Conservation (phyloP, 2,888 invertebrate species). For the Apotomis turbidana region DNA sequence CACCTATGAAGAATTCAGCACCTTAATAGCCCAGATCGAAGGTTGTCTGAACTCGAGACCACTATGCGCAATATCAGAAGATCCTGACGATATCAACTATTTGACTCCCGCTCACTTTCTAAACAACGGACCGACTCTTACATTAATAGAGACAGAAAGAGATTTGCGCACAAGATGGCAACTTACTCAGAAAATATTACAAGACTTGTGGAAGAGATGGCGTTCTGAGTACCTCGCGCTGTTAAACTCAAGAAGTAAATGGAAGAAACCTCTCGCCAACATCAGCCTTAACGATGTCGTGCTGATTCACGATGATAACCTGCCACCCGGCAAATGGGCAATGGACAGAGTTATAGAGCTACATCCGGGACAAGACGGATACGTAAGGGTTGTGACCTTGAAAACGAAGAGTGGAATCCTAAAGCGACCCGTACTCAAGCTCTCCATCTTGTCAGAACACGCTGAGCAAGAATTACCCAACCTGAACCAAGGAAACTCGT, state of each 20-base stretch:
- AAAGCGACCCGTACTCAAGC: constrained; percentile 27
- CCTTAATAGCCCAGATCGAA: constrained; percentile 47
- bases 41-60: constrained; percentile 48
- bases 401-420: constrained; percentile 38
- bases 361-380: not conserved
- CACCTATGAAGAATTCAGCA: constrained; percentile 41
- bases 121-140: constrained; percentile 43
- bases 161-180: too few relatives aligned
- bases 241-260: constrained; percentile 32
- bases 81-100: constrained; percentile 45
- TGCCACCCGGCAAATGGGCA: constrained; percentile 42
- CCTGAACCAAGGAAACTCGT: too few relatives aligned
- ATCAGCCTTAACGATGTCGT: constrained; percentile 36
- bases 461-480: not conserved
- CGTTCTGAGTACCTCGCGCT: constrained; percentile 34
- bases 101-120: constrained; percentile 49
- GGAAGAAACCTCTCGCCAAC: constrained; percentile 31
- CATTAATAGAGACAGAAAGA: constrained; percentile 43
- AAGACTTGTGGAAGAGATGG: constrained; percentile 39
- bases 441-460: constrained; percentile 11
- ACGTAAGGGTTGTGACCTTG: not conserved
- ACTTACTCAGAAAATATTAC: too few relatives aligned
- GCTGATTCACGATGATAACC: constrained; percentile 38
- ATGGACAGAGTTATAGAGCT: constrained; percentile 31
- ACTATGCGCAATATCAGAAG: constrained; percentile 45